phyloP scores from a whole-genome alignment of 2,888 invertebrate genomes.

The Parelbella ahira region DNA sequence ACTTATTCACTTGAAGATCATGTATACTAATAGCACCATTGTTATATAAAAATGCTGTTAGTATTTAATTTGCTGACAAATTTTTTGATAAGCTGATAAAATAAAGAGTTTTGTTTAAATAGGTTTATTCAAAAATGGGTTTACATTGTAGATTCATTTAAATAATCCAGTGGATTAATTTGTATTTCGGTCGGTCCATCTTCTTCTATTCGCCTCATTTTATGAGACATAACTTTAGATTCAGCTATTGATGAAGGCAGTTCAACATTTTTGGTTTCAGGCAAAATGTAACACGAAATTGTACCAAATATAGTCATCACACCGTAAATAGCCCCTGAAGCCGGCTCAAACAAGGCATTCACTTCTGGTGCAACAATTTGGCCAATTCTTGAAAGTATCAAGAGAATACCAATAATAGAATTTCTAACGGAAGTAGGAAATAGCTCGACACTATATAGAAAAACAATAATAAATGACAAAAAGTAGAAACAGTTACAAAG shows the following conservation, averaged over 20 bases:
- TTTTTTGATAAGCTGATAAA: no score
- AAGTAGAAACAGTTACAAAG: slow-evolving; percentile 88
- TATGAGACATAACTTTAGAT: slow-evolving; percentile 37
- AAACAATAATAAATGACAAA: slow-evolving; percentile 89
- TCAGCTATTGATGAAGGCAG: slow-evolving; percentile 57
- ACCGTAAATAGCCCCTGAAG: slow-evolving; percentile 81
- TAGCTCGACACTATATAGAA: slow-evolving; percentile 90
- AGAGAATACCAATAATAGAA: slow-evolving; percentile 89
- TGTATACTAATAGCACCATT: no score
- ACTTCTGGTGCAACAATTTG: slow-evolving; percentile 89
- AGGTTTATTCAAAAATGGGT: no score
- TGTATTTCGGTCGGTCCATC: neutral
- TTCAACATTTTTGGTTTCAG: slow-evolving; percentile 72
- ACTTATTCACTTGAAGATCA: no score
- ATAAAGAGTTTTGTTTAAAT: no score
- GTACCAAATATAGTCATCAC: slow-evolving; percentile 83
- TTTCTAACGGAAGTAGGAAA: slow-evolving; percentile 93
- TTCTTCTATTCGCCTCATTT: slow-evolving; percentile 23
- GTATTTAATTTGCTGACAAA: no score
- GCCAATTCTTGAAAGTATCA: slow-evolving; percentile 89
- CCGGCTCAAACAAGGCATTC: slow-evolving; percentile 71
- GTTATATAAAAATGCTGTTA: no score
- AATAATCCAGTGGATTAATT: neutral
- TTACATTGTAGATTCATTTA: no score
- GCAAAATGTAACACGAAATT: slow-evolving; percentile 82